Evolutionary conservation across 2,888 invertebrate genomes (phyloP), one percentile per base, ranked within the genome.

Genomic region (Drosophila limbata): DNA sequence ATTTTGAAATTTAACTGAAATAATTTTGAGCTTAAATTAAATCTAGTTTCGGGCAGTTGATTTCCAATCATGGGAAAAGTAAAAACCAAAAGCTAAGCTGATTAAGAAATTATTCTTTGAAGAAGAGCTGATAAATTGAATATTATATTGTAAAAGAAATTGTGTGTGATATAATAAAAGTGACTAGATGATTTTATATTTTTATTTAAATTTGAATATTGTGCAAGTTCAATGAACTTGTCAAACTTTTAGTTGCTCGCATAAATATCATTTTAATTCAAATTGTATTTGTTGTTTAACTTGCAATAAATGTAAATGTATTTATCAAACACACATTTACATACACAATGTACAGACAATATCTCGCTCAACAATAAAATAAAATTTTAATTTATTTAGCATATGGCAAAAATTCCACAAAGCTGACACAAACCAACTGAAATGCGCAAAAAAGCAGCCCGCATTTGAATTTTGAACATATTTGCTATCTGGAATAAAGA

Each of bases 341-440:
- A 52, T 44, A 21, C 66, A 51, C 64, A 65, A 44, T 55, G 64
- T 15, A 53, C 39, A 45, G 15, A 56, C 59, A 55, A 61, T 57
- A 52, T 62, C 28, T 48, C 39, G n/a, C 50, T 67, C 48, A 48
- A 52, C 57, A 64, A 65, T 61, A 63, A 77, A 79, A 84, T 74
- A 66, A 62, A 72, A 85, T 75, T 84, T 73, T 78, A 78, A 84
- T 87, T 78, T 75, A 84, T 87, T 80, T 87, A 73, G 67, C 82
- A 87, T 78, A 80, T 87, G 80, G 74, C 56, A 72, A 70, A 70
- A 74, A 73, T 78, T 71, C 60, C 71, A 65, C 66, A 82, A 72
- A 70, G 73, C 74, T 65, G 55, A 62, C 71, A 63, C 55, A 75
- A 73, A 50, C 50, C 59, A 63, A 75, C 70, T 56, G 45, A 63